These are phyloP conservation scores for Lithobates pipiens DNA, from an alignment of 2,797 vertebrate genomes.

Conservation along the genomic window DNA sequence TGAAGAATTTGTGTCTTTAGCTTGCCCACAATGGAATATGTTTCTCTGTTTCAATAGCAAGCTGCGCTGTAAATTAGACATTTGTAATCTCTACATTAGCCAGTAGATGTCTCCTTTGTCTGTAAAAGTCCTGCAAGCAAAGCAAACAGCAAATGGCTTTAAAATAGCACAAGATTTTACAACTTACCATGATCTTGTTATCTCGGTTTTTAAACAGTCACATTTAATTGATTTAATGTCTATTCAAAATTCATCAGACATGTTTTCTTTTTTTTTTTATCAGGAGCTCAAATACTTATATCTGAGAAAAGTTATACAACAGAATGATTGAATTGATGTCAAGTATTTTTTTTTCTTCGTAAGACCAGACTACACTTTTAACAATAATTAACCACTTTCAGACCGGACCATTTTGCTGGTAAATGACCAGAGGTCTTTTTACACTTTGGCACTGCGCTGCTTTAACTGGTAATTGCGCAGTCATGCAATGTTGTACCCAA, in stretches of 20 bases:
- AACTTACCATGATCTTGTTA: constrained; percentile 17
- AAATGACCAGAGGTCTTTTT: too few species aligned
- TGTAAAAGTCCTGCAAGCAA: constrained; percentile 16
- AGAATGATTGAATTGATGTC: constrained; percentile 28
- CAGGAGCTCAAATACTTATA: constrained; percentile 32
- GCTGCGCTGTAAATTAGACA: not conserved
- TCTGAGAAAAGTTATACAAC: constrained; percentile 38
- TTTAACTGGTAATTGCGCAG: too few species aligned
- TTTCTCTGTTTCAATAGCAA: not conserved
- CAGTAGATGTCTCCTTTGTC: constrained; percentile 56
- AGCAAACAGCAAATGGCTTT: constrained; percentile 20
- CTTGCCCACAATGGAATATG: not conserved
- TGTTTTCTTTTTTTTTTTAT: constrained; percentile 2
- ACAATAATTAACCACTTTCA: too few species aligned
- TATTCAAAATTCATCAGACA: constrained; percentile 12
- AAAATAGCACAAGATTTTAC: constrained; percentile 33
- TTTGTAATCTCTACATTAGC: constrained; percentile 27
- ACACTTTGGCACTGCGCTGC: too few species aligned
- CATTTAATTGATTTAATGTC: constrained; percentile 40
- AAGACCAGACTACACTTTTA: not conserved
- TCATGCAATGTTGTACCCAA: too few species aligned
- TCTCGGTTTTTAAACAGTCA: constrained; percentile 37
- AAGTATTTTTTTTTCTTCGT: constrained; percentile 1
- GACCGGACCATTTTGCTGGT: too few species aligned
- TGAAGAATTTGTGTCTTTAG: not conserved